phyloP scores from a whole-genome alignment of 2,113 vertebrate species.

The Scartelaos histophorus region DNA sequence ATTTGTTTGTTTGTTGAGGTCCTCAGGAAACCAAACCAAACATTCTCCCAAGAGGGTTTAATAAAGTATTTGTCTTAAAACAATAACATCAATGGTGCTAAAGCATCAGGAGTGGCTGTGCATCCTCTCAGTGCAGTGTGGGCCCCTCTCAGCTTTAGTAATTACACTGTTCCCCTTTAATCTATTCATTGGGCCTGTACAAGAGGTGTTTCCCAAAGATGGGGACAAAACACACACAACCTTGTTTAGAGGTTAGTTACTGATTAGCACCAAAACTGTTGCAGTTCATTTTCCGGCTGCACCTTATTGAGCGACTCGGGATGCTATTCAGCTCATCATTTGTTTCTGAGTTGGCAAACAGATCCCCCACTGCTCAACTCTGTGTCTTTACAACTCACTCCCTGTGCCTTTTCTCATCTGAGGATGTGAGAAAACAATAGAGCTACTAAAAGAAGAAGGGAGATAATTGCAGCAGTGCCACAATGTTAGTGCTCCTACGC shows the following conservation, averaged over 20 bases:
- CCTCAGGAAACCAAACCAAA: constrained; percentile 8
- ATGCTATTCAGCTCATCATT: constrained; percentile 58
- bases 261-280: constrained; percentile 68
- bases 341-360: constrained; percentile 68
- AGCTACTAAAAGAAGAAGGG: constrained; percentile 60
- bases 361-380: constrained; percentile 56
- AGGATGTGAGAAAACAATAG: constrained; percentile 70
- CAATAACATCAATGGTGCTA: constrained; percentile 25
- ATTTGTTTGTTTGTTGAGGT: constrained; percentile 48
- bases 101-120: constrained; percentile 35
- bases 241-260: constrained; percentile 67
- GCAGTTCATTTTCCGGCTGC: constrained; percentile 65
- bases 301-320: constrained; percentile 60
- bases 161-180: constrained; percentile 50
- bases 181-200: constrained; percentile 39
- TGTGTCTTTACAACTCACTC: constrained; percentile 57
- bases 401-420: constrained; percentile 41
- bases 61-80: constrained; percentile 2
- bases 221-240: constrained; percentile 48
- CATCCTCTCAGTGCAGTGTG: constrained; percentile 12
- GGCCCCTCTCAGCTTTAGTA: constrained; percentile 44
- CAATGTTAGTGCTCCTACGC: constrained; percentile 46
- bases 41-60: too few relatives aligned
- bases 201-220: constrained; percentile 41
- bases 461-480: constrained; percentile 56